Evolutionary conservation across 2,797 vertebrate genomes (phyloP), one percentile per base, ranked within the genome.

Genomic region (Hippoglossus hippoglossus): DNA sequence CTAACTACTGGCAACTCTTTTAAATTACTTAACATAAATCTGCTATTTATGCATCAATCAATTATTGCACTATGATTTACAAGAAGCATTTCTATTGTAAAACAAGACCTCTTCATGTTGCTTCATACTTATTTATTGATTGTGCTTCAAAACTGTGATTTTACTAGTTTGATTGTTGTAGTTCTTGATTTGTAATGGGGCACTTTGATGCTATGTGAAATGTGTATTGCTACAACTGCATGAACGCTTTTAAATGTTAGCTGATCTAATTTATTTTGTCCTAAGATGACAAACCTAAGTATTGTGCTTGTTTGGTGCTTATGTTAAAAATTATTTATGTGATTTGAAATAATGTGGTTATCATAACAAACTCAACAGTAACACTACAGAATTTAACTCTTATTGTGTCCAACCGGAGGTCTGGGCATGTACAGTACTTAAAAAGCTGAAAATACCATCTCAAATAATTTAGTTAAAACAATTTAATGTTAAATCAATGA

Each of bases 21-120:
- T 73, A 95, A 96, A 94, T 81, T 85, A 94, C 92, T 94, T 94
- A 93, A 95, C 95, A 93, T 92, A 95, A 94, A 95, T 96, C 94
- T 92, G 94, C 95, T 96, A 94, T 97, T 98, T 97, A 99, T 99
- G 95, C 97, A 97, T 98, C 95, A 96, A 96, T 97, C 93, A 95
- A 94, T 96, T 95, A 95, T 98, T 98, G 97, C 97, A 99, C 97
- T 98, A 97, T 96, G 94, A 96, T 97, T 97, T 96, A 92, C 95
- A 93, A 94, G 94, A 96, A 95, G 94, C 93, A 92, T 94, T 96
- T 96, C 95, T 92, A 94, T 95, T 95, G 90, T 95, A 94, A 94
- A 96, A 94, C 36, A 39, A 95, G 15, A 44, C 92, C 87, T 94
- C 94, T 96, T 95, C 95, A 95, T 96, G 93, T 96, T 86, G 68